Base-by-base conservation (phyloP, 1,140 invertebrate genomes). In the Drosophila suzukii region DNA sequence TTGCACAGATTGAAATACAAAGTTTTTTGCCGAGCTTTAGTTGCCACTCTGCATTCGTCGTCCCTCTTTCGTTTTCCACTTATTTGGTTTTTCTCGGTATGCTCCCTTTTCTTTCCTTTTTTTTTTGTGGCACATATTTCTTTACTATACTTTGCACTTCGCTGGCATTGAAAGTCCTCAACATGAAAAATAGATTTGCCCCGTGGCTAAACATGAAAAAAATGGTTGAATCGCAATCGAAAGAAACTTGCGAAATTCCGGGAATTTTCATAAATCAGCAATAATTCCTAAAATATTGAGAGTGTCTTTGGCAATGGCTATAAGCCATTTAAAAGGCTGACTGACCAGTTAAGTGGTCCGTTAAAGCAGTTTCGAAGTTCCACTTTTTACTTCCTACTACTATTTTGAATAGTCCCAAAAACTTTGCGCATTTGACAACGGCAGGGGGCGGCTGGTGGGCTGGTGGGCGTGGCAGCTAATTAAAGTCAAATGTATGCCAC, bases 1-100 rank as follows among this genome's bases (percentile, higher is more conserved):
- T 86, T 79, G 82, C 82, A 79, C 83, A 86, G 79, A 86, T 86
- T 86, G 83, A 86, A 88, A 88, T 82, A 88, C 82, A 86, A 88
- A 86, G 84, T 89, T 88, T 76, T 85, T 86, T 88, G 71, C 71
- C 55, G 61, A 75, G 78, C 61, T 78, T 59, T 73, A 58, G 62
- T 57, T 66, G 73, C 65, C 68, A 75, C 78, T 75, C 78, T 75
- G 65, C 61, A 58, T 56, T 47, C 49, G 47, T 20, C 51, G 47
- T 20, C 51, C 36, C 54, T 67, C 47, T 49, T 75, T 60, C 70
- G 78, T 75, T 85, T 85, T 68, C 63, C 81, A 85, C 56, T 85
- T 79, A 79, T 88, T 84, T 74, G 76, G 49, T 65, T 84, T 78
- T 78, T 57, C 38, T 27, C 41, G 20, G 36, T 4, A n/a, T 32